Percentiles rank a stretch among this genome's conserved stretches.
Conservation (phyloP, 1,140 invertebrate genomes). For the Odontomachus brunneus region DNA sequence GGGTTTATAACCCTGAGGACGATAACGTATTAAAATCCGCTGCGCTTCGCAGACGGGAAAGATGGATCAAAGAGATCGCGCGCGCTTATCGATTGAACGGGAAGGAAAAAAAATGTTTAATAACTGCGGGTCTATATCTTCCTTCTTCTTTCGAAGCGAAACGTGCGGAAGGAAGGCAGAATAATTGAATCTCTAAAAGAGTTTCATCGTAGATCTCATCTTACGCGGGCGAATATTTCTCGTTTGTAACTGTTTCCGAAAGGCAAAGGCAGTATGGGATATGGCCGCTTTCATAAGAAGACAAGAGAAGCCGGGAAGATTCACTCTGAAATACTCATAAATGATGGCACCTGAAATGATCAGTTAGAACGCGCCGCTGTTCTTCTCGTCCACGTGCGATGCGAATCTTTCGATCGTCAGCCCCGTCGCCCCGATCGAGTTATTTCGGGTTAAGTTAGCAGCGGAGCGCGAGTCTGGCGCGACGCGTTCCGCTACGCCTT, state of each 20-base stretch:
- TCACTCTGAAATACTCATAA: no score
- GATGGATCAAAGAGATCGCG: constrained; percentile 51
- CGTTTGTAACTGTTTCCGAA: constrained; percentile 8
- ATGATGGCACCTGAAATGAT: no score
- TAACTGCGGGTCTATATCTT: constrained; percentile 32
- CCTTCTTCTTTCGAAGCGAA: no score
- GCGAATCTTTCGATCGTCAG: no score
- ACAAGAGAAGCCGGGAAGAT: no score
- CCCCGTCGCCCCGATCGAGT: not conserved
- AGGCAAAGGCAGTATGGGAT: not conserved
- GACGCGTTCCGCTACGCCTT: not conserved
- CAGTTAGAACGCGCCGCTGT: no score
- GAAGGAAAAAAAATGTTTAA: constrained; percentile 48
- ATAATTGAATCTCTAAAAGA: constrained; percentile 50
- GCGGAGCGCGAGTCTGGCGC: not conserved
- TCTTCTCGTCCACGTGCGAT: no score
- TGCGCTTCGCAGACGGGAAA: constrained; percentile 23
- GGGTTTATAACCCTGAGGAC: constrained; percentile 47
- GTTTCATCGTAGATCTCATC: constrained; percentile 30
- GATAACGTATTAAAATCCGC: constrained; percentile 53
- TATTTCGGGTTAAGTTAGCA: constrained; percentile 4
- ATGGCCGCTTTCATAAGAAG: not conserved
- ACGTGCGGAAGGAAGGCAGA: constrained; percentile 19
- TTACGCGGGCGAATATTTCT: constrained; percentile 10
- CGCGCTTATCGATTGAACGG: constrained; percentile 46